phyloP scores from a whole-genome alignment of 2,888 invertebrate species.

The Drosophila niveifrons region DNA sequence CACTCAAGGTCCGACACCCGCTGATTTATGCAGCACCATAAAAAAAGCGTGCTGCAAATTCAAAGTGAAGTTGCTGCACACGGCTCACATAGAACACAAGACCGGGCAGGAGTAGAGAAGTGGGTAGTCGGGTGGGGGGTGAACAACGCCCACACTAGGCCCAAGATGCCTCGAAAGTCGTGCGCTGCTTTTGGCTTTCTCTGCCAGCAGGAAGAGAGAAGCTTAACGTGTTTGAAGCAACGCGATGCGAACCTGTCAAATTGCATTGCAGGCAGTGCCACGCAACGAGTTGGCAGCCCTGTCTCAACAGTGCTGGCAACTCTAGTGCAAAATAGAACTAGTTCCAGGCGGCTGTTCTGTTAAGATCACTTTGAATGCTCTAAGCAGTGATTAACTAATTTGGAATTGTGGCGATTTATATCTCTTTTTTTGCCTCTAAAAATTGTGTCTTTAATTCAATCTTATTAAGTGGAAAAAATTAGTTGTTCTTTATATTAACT shows the following conservation, averaged over 20 bases:
- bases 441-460: too few species aligned
- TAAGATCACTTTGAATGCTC: neutral
- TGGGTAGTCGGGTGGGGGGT: too few species aligned
- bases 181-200: neutral
- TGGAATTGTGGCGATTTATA: too few species aligned
- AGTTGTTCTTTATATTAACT: too few species aligned
- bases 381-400: too few species aligned
- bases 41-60: constrained; percentile 25
- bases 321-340: neutral
- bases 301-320: neutral
- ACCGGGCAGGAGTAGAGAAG: too few species aligned
- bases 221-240: constrained; percentile 39
- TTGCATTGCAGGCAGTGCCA: constrained; percentile 23
- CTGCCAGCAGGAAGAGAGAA: constrained; percentile 1
- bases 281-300: constrained; percentile 47
- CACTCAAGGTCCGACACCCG: constrained; percentile 30
- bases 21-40: constrained; percentile 71
- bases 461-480: too few species aligned
- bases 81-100: too few species aligned
- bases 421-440: too few species aligned
- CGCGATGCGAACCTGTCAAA: constrained; percentile 44
- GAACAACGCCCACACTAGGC: too few species aligned
- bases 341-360: neutral
- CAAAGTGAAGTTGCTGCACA: neutral
- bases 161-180: neutral